Evolutionary conservation across 2,888 invertebrate genomes (phyloP).

Genomic region (Acronicta aceris): DNA sequence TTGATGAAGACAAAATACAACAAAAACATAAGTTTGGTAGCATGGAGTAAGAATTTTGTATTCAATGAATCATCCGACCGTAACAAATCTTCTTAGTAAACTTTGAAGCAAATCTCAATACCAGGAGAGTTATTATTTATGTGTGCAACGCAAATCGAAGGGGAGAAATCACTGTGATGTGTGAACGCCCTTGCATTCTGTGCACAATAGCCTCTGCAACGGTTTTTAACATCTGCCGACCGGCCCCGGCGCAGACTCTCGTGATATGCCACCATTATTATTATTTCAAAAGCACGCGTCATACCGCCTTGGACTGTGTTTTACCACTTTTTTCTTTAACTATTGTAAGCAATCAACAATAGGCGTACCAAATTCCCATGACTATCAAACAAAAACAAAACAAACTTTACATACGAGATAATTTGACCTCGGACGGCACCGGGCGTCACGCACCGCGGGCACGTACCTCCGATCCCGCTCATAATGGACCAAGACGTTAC

Average conservation of each 20-base stretch:
- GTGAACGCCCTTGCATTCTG: slow-evolving; percentile 73
- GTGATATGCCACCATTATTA: slow-evolving; percentile 71
- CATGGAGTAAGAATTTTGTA: background rate
- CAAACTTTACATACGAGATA: slow-evolving; percentile 67
- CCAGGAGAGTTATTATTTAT: slow-evolving; percentile 34
- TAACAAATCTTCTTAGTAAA: slow-evolving; percentile 28
- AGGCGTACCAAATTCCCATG: slow-evolving; percentile 74
- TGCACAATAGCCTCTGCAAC: slow-evolving; percentile 84
- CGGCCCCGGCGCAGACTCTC: slow-evolving; percentile 52
- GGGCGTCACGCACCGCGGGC: slow-evolving; percentile 76
- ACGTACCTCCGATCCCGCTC: slow-evolving; percentile 73
- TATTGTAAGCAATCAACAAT: slow-evolving; percentile 64
- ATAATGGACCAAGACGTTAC: slow-evolving; percentile 83
- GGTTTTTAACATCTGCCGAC: slow-evolving; percentile 86
- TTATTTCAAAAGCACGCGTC: slow-evolving; percentile 54
- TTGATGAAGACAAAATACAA: background rate
- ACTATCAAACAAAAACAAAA: slow-evolving; percentile 71
- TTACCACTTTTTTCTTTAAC: slow-evolving; percentile 59
- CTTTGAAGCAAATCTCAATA: slow-evolving; percentile 32
- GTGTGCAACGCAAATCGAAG: slow-evolving; percentile 60
- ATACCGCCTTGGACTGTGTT: slow-evolving; percentile 50
- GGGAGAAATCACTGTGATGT: slow-evolving; percentile 81
- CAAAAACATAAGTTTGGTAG: background rate
- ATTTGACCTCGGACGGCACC: slow-evolving; percentile 70
- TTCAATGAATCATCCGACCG: slow-evolving; percentile 10